These are phyloP conservation scores for Apostichopus californicus DNA, from an alignment of 35 echinoderm and acorn worm species.

Conservation along the genomic window DNA sequence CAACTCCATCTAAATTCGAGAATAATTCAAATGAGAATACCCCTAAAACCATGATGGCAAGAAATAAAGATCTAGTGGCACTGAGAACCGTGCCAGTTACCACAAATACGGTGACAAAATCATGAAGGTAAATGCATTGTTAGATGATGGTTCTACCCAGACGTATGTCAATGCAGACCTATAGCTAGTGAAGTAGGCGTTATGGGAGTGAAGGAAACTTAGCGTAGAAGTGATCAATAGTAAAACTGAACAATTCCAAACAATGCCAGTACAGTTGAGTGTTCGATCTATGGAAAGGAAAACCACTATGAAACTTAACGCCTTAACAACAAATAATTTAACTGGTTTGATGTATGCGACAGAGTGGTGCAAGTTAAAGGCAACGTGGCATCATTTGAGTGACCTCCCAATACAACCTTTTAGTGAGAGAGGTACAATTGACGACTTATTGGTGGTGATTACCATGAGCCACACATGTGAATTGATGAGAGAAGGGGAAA, in stretches of 20 bases:
- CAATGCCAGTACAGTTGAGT: conserved; percentile 50
- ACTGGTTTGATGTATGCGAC: conserved; percentile 38
- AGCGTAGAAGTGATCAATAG: conserved; percentile 20
- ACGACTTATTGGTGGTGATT: neutral
- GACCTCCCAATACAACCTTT: conserved; percentile 34
- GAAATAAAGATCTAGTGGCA: neutral
- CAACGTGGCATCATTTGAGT: conserved; percentile 38
- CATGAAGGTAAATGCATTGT: conserved; percentile 54
- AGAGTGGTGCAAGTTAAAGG: conserved; percentile 46
- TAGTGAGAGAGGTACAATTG: neutral
- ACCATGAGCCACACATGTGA: neutral
- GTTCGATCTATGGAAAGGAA: conserved; percentile 10
- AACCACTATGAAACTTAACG: conserved; percentile 31
- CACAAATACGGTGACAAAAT: conserved; percentile 2
- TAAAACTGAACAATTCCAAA: conserved; percentile 14
- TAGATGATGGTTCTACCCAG: conserved; percentile 40
- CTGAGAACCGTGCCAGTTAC: conserved; percentile 38
- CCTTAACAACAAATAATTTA: conserved; percentile 40
- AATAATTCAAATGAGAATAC: neutral
- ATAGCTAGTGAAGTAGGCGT: neutral
- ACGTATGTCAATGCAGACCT: conserved; percentile 5
- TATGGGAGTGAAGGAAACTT: neutral
- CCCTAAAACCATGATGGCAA: conserved; percentile 14
- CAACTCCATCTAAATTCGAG: neutral
- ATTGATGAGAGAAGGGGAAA: neutral